These are phyloP conservation scores for Callitettix versicolor DNA, from an alignment of 1,140 invertebrate species.

Conservation along the genomic window DNA sequence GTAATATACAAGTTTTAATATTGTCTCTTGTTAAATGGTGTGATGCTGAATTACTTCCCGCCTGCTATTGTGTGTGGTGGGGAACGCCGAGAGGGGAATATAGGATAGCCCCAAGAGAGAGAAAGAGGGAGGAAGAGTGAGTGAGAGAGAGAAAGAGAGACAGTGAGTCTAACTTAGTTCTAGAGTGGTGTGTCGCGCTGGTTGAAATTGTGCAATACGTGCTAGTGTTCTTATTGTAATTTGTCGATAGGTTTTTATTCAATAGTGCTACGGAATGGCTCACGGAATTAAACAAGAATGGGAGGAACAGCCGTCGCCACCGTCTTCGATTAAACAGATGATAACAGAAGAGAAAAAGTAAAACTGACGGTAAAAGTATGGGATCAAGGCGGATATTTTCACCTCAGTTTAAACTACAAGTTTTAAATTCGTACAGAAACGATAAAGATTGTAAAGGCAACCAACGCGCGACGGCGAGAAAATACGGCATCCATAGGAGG, in stretches of 20 bases:
- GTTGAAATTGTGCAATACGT: slow-evolving; percentile 25
- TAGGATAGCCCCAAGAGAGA: slow-evolving; percentile 30
- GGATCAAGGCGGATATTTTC: slow-evolving; percentile 73
- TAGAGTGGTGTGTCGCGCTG: slow-evolving; percentile 16
- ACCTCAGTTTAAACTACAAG: slow-evolving; percentile 69
- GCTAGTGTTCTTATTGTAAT: slow-evolving; percentile 14
- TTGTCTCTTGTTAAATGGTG: not conserved
- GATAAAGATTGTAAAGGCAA: slow-evolving; percentile 76
- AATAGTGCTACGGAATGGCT: slow-evolving; percentile 48
- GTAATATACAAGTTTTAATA: not conserved
- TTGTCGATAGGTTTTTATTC: slow-evolving; percentile 23
- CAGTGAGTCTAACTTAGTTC: slow-evolving; percentile 23
- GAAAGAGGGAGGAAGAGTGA: slow-evolving; percentile 29
- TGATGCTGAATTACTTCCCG: not conserved
- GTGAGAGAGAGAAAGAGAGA: too few relatives aligned
- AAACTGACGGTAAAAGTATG: slow-evolving; percentile 40
- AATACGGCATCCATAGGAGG: slow-evolving; percentile 73
- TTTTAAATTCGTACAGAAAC: slow-evolving; percentile 69
- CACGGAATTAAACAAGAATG: slow-evolving; percentile 42
- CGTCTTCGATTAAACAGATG: slow-evolving; percentile 31
- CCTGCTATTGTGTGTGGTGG: not conserved
- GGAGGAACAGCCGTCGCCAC: slow-evolving; percentile 35
- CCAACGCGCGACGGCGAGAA: slow-evolving; percentile 71
- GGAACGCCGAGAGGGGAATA: slow-evolving; percentile 5
- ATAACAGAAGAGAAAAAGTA: slow-evolving; percentile 38